Evolutionary conservation across 1,140 invertebrate species (phyloP).

Genomic region (Drosophila tropicalis): DNA sequence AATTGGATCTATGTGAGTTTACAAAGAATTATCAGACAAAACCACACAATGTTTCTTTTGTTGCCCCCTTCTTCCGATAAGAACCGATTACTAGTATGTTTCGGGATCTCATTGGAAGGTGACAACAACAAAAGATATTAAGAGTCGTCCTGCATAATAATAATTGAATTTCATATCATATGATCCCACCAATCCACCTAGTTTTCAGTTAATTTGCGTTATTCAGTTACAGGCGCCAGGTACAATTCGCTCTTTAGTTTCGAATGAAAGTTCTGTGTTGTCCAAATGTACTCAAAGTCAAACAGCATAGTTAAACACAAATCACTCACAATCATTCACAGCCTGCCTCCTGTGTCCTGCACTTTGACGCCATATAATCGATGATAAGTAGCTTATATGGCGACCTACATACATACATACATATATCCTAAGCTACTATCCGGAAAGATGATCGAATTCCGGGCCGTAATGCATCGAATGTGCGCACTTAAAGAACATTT

Average conservation of each 20-base stretch:
- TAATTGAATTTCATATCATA: too few species aligned
- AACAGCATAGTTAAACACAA: not conserved
- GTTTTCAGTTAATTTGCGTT: not conserved
- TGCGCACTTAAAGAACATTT: too few species aligned
- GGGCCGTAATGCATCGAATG: not conserved
- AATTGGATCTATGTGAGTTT: constrained; percentile 2
- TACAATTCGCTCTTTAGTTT: constrained; percentile 5
- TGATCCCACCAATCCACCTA: too few species aligned
- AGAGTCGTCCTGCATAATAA: too few species aligned
- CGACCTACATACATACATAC: too few species aligned
- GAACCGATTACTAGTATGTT: not conserved
- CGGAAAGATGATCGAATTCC: too few species aligned
- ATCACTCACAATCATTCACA: constrained; percentile 11
- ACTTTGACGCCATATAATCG: not conserved
- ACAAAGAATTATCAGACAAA: not conserved
- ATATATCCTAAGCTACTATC: not conserved
- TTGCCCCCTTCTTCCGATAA: not conserved
- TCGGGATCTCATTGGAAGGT: not conserved
- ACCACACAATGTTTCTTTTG: not conserved
- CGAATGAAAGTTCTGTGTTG: constrained; percentile 3
- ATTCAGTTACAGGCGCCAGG: constrained; percentile 13
- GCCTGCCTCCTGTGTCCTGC: not conserved
- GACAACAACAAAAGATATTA: too few species aligned
- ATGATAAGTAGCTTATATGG: not conserved
- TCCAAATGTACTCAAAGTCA: constrained; percentile 1